phyloP scores from a whole-genome alignment of 2,797 vertebrate species.

The Platalea minor region DNA sequence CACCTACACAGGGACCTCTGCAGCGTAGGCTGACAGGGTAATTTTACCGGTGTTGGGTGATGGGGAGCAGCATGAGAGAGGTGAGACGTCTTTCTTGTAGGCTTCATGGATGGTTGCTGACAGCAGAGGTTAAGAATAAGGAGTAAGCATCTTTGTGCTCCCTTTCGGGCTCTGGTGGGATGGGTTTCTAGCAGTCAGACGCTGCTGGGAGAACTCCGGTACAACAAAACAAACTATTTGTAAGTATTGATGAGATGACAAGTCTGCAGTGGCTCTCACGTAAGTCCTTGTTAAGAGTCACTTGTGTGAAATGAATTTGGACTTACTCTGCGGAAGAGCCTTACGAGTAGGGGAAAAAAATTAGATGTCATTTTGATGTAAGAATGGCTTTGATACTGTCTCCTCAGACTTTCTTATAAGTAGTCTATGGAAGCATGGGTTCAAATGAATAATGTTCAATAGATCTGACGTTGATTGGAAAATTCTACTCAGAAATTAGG shows the following conservation, averaged over 20 bases:
- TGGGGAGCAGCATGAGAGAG: not conserved
- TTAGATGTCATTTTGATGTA: not conserved
- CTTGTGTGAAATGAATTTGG: not conserved
- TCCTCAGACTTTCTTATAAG: not conserved
- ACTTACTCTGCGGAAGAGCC: not conserved
- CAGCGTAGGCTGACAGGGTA: not conserved
- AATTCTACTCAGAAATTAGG: not conserved
- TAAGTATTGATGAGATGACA: not conserved
- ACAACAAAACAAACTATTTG: not conserved
- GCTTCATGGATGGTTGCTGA: not conserved
- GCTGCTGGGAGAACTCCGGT: not conserved
- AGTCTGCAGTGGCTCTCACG: not conserved
- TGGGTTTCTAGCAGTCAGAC: not conserved
- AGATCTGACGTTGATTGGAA: not conserved
- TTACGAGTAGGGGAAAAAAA: not conserved
- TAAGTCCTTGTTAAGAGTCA: not conserved
- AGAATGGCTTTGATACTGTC: not conserved
- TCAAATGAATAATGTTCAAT: not conserved
- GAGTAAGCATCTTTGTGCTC: not conserved
- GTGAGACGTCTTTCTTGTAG: not conserved
- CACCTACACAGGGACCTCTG: not conserved
- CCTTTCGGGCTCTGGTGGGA: not conserved
- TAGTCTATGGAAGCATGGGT: not conserved
- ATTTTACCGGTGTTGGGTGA: slow-evolving; percentile 36
- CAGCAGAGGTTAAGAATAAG: not conserved